Conservation (phyloP, 2,797 vertebrate genomes). For the Rhinophrynus dorsalis region DNA sequence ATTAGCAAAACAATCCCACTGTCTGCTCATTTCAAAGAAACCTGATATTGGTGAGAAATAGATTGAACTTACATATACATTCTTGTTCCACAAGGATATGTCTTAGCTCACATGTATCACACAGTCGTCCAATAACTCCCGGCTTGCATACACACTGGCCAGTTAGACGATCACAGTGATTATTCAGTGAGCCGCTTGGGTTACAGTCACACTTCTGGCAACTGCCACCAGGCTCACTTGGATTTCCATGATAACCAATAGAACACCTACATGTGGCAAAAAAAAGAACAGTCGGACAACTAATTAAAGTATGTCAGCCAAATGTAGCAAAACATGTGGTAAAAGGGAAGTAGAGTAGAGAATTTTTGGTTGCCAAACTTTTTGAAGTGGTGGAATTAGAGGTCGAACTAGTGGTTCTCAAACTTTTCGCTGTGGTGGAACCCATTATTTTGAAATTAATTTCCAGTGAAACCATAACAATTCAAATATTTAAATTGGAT, state of each 20-base stretch:
- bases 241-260: slow-evolving; percentile 82
- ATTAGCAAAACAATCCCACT: too few species aligned
- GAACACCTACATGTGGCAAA: slow-evolving; percentile 75
- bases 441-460: too few species aligned
- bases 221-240: slow-evolving; percentile 61
- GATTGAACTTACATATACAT: slow-evolving; percentile 82
- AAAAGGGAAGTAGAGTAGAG: too few species aligned
- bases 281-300: neutral
- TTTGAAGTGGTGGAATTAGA: too few species aligned
- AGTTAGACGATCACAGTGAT: slow-evolving; percentile 66
- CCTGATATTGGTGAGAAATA: neutral
- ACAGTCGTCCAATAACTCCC: slow-evolving; percentile 79
- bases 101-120: slow-evolving; percentile 77
- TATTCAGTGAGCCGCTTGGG: slow-evolving; percentile 69
- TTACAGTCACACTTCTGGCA: slow-evolving; percentile 80
- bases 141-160: slow-evolving; percentile 84
- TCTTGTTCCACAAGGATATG: slow-evolving; percentile 71
- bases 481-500: too few species aligned
- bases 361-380: too few species aligned
- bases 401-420: too few species aligned
- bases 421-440: too few species aligned
- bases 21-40: too few species aligned
- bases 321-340: too few species aligned
- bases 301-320: too few species aligned
- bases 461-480: too few species aligned